Conservation (phyloP, 2,888 invertebrate genomes). For the Oligia latruncula region DNA sequence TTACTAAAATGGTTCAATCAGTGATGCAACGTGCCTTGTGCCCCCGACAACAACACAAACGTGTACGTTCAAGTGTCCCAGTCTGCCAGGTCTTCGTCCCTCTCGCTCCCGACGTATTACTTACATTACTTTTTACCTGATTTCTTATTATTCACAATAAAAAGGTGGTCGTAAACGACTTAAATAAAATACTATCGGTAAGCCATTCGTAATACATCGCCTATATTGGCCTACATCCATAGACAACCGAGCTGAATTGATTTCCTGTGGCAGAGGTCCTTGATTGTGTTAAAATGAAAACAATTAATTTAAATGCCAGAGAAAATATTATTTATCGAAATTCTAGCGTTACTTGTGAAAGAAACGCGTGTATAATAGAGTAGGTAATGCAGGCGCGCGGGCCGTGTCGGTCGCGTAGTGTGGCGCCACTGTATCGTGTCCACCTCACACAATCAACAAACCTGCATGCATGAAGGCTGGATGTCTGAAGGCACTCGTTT, state of each 20-base stretch:
- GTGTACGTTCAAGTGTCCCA: slow-evolving; percentile 49
- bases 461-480: slow-evolving; percentile 88
- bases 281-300: slow-evolving; percentile 72
- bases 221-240: slow-evolving; percentile 68
- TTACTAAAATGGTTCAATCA: slow-evolving; percentile 72
- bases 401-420: neutral
- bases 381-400: slow-evolving; percentile 17
- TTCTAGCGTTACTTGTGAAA: slow-evolving; percentile 55
- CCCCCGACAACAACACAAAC: slow-evolving; percentile 73
- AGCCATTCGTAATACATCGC: slow-evolving; percentile 71
- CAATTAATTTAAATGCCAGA: slow-evolving; percentile 49
- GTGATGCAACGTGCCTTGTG: slow-evolving; percentile 86
- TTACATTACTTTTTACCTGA: slow-evolving; percentile 56
- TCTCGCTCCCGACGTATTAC: slow-evolving; percentile 49
- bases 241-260: slow-evolving; percentile 70
- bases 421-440: slow-evolving; percentile 73
- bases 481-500: slow-evolving; percentile 89
- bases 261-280: slow-evolving; percentile 70
- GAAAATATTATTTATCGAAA: slow-evolving; percentile 56
- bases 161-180: slow-evolving; percentile 62
- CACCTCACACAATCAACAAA: slow-evolving; percentile 84
- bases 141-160: slow-evolving; percentile 48
- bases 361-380: slow-evolving; percentile 42
- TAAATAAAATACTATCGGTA: slow-evolving; percentile 73
- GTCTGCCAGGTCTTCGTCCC: slow-evolving; percentile 40